These are phyloP conservation scores for Mormyrus hasselquistii DNA, from an alignment of 2,797 vertebrate species.

Conservation along the genomic window DNA sequence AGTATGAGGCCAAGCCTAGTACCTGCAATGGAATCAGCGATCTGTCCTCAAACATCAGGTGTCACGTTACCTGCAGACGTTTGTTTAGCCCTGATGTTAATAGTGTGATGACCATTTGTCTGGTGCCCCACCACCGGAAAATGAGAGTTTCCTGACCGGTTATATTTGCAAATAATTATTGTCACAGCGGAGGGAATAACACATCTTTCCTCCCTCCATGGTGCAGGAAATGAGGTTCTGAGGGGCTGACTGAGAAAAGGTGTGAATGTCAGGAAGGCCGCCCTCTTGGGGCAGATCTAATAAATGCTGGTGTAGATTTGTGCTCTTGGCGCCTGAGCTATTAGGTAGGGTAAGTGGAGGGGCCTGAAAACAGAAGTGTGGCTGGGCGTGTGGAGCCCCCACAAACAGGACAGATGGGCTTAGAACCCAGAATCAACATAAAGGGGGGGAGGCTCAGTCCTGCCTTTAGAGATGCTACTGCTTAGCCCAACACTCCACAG, in stretches of 20 bases:
- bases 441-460: neutral
- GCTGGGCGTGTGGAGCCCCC: neutral
- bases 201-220: neutral
- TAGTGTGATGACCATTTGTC: slow-evolving; percentile 28
- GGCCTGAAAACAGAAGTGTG: neutral
- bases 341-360: neutral
- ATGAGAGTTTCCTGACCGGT: slow-evolving; percentile 27
- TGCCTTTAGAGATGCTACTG: neutral
- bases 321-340: neutral
- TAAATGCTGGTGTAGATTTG: neutral
- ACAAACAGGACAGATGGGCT: neutral
- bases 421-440: neutral
- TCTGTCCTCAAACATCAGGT: slow-evolving; percentile 17
- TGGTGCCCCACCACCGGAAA: slow-evolving; percentile 30
- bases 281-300: neutral
- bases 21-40: neutral
- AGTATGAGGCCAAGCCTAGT: neutral
- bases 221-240: slow-evolving; percentile 15
- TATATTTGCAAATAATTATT: slow-evolving; percentile 22
- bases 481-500: neutral
- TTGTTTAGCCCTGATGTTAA: slow-evolving; percentile 27
- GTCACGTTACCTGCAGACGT: neutral
- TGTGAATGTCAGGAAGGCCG: slow-evolving; percentile 1
- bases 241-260: neutral
- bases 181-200: slow-evolving; percentile 7